Conservation (phyloP, 2,113 vertebrate genomes). For the Grus americana region DNA sequence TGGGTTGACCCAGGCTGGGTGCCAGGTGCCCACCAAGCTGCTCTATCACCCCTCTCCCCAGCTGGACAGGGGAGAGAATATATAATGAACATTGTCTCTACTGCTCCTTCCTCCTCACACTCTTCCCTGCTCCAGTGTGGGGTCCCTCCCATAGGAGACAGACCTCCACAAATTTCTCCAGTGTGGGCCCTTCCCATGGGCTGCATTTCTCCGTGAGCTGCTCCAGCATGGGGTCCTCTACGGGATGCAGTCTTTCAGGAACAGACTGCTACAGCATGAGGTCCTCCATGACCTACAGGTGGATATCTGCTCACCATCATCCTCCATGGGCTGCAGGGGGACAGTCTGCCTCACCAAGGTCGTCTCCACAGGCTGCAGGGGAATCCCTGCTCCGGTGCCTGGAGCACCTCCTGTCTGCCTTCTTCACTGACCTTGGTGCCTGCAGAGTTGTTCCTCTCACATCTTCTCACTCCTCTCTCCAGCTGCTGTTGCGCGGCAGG, state of each 20-base stretch:
- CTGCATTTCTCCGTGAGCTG: neutral
- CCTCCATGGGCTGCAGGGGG: no score
- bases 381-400: neutral
- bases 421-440: neutral
- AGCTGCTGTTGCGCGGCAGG: neutral
- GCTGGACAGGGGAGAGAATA: neutral
- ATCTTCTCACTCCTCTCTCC: neutral
- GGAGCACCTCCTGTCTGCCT: neutral
- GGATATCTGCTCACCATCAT: neutral
- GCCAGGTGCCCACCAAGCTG: no score
- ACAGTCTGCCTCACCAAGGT: neutral
- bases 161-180: neutral
- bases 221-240: neutral
- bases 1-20: neutral
- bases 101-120: neutral
- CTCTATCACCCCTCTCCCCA: neutral
- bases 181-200: accelerated
- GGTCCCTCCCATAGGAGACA: no score
- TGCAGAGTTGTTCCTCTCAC: neutral
- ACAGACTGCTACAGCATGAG: accelerated
- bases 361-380: neutral
- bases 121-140: neutral
- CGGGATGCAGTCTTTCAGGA: neutral
- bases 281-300: neutral
- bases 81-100: accelerated